Evolutionary conservation across 2,113 vertebrate species (phyloP).

Genomic region (Trematocara nigrifrons): DNA sequence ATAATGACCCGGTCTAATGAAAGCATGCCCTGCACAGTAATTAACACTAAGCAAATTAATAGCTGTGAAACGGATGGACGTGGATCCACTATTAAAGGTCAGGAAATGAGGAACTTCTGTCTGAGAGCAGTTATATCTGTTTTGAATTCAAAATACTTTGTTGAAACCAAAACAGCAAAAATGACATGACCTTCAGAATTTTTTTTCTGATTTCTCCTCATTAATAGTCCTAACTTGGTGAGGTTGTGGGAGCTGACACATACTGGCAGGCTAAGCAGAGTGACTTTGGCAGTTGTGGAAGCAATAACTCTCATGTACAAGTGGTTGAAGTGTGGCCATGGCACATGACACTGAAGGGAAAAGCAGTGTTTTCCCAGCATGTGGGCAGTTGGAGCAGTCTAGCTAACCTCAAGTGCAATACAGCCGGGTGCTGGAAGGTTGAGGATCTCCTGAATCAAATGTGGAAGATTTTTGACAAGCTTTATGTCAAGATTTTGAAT

Average conservation of each 20-base stretch:
- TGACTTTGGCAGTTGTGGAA: background rate
- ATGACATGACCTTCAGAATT: background rate
- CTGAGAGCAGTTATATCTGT: background rate
- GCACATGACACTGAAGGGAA: background rate
- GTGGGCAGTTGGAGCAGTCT: background rate
- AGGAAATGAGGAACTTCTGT: background rate
- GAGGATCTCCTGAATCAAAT: background rate
- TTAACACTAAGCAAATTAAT: conserved; percentile 40
- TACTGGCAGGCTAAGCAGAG: background rate
- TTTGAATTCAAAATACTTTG: background rate
- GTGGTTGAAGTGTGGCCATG: background rate
- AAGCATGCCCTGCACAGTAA: conserved; percentile 24
- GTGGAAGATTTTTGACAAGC: background rate
- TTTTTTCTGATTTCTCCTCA: background rate
- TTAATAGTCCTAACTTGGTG: background rate
- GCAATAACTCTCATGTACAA: background rate
- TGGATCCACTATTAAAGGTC: conserved; percentile 38
- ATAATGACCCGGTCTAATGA: conserved; percentile 31
- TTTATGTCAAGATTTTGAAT: background rate
- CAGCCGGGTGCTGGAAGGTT: background rate
- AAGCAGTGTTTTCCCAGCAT: background rate
- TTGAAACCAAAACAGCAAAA: background rate
- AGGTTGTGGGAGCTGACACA: background rate
- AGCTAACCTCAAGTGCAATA: background rate
- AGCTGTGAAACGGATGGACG: background rate